Base-by-base conservation (phyloP, 1,140 invertebrate genomes). In the Papilio glaucus region DNA sequence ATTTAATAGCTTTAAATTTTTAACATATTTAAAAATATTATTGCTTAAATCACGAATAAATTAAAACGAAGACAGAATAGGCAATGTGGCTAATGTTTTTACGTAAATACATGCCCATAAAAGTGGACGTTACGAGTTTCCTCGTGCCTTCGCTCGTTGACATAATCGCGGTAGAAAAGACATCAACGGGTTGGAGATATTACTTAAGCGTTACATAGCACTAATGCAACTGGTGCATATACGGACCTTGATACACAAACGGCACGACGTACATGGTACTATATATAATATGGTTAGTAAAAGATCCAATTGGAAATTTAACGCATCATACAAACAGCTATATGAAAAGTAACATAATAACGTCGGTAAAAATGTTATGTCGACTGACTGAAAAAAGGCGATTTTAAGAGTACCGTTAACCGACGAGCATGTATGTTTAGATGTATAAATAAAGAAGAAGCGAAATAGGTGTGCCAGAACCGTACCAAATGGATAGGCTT, bases 81-180 rank as follows among this genome's bases (percentile, higher is more conserved):
- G 21, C 18, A 53, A 24, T 24, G 18, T 18, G 49, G 10, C 49
- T 15, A 65, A n/a, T 38, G 15, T 63, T 15, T 53, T 63, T 63
- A 63, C 61, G 61, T 63, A 63, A 63, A 63, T 33, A 38, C 61
- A 63, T 9, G 33, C 33, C 37, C 37, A 63, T 63, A 63, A 37
- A 37, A 12, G 61, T 38, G 29, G 37, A n/a, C 61, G 15, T 63
- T 63, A 63, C 29, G 15, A 37, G 61, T 18, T 63, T 63, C 61
- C 61, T 63, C 7, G n/a, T 39, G 61, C 33, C 33, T 29, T 21
- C 18, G n/a, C 6, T 13, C 61, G 61, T 39, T 74, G 15, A 60
- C 72, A 68, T 73, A 62, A 61, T 45, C 60, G 70, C 62, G 70
- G 49, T 76, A 78, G 72, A 76, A 76, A 73, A 76, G 77, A 78